Base-by-base conservation (phyloP, 2,113 vertebrate species). In the Poicephalus gulielmi region DNA sequence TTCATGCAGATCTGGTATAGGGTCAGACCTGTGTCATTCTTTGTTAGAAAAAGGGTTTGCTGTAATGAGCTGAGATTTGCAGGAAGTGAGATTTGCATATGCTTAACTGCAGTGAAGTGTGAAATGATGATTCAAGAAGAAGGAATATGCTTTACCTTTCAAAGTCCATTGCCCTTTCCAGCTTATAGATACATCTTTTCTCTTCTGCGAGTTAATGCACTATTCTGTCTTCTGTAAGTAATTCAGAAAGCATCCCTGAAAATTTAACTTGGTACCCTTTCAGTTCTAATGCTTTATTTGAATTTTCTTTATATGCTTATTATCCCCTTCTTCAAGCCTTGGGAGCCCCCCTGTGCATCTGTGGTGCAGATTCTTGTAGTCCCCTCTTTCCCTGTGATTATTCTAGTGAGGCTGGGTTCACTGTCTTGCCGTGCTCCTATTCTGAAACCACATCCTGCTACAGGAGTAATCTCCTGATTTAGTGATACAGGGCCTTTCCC, bases 371-470 rank as follows among this genome's bases (percentile, higher is more conserved):
- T 78, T 86, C 46, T 71, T 86, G 10, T 43, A 86, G 53, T 77
- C 27, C 18, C 1, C 20, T 8, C 6, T 74, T 93, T 66, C 37
- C 49, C n/a, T 71, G 31, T 17, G 37, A 55, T 75, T 90, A 8
- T 55, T 59, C 28, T 50, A 27, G 47, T 0, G 0, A 27, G 63
- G 37, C 46, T 79, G 33, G 7, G 12, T 80, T 94, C 50, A 37
- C 8, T 90, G 59, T 77, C 35, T 39, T 86, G 70, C 2, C 86
- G 57, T 88, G 30, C 73, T 90, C 27, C 46, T 81, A 33, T 47
- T 86, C 81, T 70, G 68, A 90, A 95, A 83, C 90, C 80, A 50
- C 85, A 77, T 86, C 47, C 60, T 94, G 39, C 76, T 81, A 55
- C 68, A 91, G 73, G 73, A 92, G 37, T 82, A 63, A 67, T 55